phyloP scores from a whole-genome alignment of 1,140 invertebrate genomes.

The Drosophila oshimai region DNA sequence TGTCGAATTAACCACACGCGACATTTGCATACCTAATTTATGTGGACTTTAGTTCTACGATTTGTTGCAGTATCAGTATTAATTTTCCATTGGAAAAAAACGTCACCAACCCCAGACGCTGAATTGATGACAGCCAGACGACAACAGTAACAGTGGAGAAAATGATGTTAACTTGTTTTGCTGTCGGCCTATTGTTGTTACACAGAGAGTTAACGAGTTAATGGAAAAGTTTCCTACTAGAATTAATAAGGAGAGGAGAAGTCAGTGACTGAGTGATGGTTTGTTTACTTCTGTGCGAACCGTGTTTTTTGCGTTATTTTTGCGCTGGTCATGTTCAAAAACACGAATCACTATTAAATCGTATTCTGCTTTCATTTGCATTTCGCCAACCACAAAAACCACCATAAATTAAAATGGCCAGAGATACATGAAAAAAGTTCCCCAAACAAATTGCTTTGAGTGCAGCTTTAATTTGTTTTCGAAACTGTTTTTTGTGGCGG shows the following conservation, averaged over 20 bases:
- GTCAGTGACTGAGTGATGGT: conserved; percentile 8
- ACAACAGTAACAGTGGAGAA: conserved; percentile 19
- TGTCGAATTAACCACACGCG: conserved; percentile 47
- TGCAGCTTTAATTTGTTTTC: conserved; percentile 29
- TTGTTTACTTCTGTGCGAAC: neutral
- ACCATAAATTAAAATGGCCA: conserved; percentile 15
- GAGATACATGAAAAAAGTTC: conserved; percentile 18
- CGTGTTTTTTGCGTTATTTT: conserved; percentile 26
- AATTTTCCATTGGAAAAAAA: conserved; percentile 56
- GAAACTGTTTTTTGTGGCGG: conserved; percentile 17
- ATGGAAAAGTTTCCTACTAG: conserved; percentile 69
- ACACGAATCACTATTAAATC: conserved; percentile 24
- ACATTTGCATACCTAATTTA: conserved; percentile 61
- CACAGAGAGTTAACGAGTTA: conserved; percentile 66
- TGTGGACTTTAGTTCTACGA: conserved; percentile 40
- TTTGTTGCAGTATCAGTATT: conserved; percentile 28
- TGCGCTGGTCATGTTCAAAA: conserved; percentile 44
- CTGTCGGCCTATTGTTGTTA: conserved; percentile 56
- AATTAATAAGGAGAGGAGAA: conserved; percentile 35
- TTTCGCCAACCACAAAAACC: conserved; percentile 23
- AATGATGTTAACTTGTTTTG: conserved; percentile 54
- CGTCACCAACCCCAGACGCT: conserved; percentile 47
- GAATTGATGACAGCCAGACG: conserved; percentile 65
- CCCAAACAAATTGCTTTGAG: conserved; percentile 14
- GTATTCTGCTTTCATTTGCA: conserved; percentile 38